Evolutionary conservation across 2,113 vertebrate genomes (phyloP), one percentile per base, ranked within the genome.

Genomic region (Pomatostomus ruficeps): DNA sequence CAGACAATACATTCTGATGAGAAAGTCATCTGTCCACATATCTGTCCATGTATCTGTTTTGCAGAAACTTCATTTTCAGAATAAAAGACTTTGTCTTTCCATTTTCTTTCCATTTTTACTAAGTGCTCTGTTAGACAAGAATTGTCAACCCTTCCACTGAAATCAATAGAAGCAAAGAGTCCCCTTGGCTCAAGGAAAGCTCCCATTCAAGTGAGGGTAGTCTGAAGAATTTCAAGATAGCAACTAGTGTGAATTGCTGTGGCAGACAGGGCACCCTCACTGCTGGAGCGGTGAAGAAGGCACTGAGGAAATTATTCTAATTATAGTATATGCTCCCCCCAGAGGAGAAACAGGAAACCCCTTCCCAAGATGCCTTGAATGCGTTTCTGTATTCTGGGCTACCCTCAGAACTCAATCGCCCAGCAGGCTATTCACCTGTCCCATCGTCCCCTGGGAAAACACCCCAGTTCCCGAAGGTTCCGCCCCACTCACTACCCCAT

Each of bases 1-100:
- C 67, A 91, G 67, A 73, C 29, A 67, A 76, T 6, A 11, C 45
- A 74, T 84, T 92, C 73, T 87, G 70, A 95, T 78, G 94, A 89
- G 77, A 93, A 96, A 91, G 45, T 36, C 89, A 78, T 92, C 94
- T 96, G 85, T 49, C 40, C 18, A n/a, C 28, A 6, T 63, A 77
- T 75, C 57, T 94, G 73, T 31, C 65, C 63, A 84, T 52, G 33
- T 35, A 87, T 58, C 49, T 48, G 18, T 62, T 86, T 67, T 75
- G 45, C 51, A 95, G 65, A 92, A 93, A 61, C 22, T 45, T 74
- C 18, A 19, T 55, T 93, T 94, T 70, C 80, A 82, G 11, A 55
- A 7, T 11, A 67, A 54, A 74, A 72, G n/a, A 85, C 45, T 49
- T 66, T 18, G 21, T 57, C 52, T 59, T 83, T 66, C n/a, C 3